Evolutionary conservation across 1,140 invertebrate species (phyloP).

Genomic region (Brachystomella parvula): DNA sequence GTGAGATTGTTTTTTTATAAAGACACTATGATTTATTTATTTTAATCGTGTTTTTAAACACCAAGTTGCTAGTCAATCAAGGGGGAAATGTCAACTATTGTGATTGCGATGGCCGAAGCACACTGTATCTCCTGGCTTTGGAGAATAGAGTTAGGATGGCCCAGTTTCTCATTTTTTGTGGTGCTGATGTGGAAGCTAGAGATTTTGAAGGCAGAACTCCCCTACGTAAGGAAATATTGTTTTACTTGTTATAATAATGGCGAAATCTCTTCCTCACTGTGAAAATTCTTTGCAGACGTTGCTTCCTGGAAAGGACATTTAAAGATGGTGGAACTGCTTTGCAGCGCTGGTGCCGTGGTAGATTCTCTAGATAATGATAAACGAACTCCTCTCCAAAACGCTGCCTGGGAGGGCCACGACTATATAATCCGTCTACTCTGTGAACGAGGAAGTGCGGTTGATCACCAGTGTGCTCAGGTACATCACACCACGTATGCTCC

Average conservation of each 20-base stretch:
- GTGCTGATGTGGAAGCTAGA: slow-evolving; percentile 72
- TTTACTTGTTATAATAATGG: too few species aligned
- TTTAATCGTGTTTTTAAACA: slow-evolving; percentile 4
- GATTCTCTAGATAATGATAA: slow-evolving; percentile 84
- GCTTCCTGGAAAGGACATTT: slow-evolving; percentile 84
- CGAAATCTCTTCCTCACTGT: too few species aligned
- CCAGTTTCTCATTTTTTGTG: slow-evolving; percentile 66
- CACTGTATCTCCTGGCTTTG: slow-evolving; percentile 80
- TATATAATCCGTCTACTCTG: slow-evolving; percentile 73
- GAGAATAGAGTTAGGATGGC: slow-evolving; percentile 82
- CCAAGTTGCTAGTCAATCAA: slow-evolving; percentile 54
- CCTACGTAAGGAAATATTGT: too few species aligned
- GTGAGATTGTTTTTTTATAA: slow-evolving; percentile 17
- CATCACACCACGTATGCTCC: not conserved
- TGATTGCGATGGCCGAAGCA: slow-evolving; percentile 85
- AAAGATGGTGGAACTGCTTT: slow-evolving; percentile 78
- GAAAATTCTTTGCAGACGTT: too few species aligned
- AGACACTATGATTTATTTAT: not conserved
- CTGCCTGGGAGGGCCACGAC: slow-evolving; percentile 88
- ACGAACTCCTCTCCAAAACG: slow-evolving; percentile 81
- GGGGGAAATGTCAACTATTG: slow-evolving; percentile 81
- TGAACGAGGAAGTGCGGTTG: slow-evolving; percentile 63
- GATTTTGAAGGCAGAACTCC: slow-evolving; percentile 70
- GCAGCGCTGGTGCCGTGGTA: slow-evolving; percentile 68
- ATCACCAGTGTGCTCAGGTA: slow-evolving; percentile 73